Base-by-base conservation (phyloP, 2,113 vertebrate species). In the Callospermophilus lateralis region DNA sequence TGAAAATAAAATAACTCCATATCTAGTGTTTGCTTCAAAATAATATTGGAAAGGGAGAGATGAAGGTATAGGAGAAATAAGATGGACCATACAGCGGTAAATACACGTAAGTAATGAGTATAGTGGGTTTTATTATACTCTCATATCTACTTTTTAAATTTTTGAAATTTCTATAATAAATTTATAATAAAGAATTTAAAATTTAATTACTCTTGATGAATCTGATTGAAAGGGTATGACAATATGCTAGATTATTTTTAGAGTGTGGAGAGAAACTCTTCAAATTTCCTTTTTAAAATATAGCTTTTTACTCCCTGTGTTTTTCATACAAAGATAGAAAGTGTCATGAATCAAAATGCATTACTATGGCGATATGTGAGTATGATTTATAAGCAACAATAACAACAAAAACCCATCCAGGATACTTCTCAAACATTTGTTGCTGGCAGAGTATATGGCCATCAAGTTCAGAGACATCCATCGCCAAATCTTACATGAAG, bases 1-100 rank as follows among this genome's bases (percentile, higher is more conserved):
- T 88, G 74, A 94, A 94, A 85, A 76, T 90, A 19, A 61, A 91
- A 79, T 92, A n/a, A 70, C 67, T 94, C 63, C 55, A 12, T 93
- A 37, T 72, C 24, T 89, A 34, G 28, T 7, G 80, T 76, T 55
- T 90, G 8, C 39, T 84, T 94, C 63, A 92, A 97, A 89, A 84
- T 95, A 70, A 76, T 80, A 80, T 88, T 61, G 9, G 8, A 78
- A 19, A 74, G 42, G 45, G 45, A 94, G 6, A 51, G 61, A 63
- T 63, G 10, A 7, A 7, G 3, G 1, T 65, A 74, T 28, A 84
- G 48, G 68, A 86, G 30, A 94, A 73, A 87, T 65, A 87, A 45
- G 19, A 84, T 55, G 65, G n/a, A 4, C n/a, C 12, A 90, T 39
- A 97, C 58, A 39, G 32, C 72, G 34, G n/a, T 89, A 53, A 61